Base-by-base conservation (phyloP, 2,888 invertebrate species). In the Hirtodrosophila histrioides region DNA sequence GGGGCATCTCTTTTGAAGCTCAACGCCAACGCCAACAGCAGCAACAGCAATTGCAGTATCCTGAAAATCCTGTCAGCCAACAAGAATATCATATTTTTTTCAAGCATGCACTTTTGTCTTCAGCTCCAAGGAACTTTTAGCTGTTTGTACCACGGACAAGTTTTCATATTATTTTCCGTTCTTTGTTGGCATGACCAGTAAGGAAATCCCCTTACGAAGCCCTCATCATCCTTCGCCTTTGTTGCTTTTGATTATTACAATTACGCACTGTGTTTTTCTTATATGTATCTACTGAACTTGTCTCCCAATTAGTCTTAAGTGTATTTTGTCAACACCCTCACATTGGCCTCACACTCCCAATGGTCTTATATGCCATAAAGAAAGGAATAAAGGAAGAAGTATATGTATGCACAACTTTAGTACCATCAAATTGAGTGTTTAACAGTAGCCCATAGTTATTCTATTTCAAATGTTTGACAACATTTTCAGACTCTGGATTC, bases 51-150 rank as follows among this genome's bases (percentile, higher is more conserved):
- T 37, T 51, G 46, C 17, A 36, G 36, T 23, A 17, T 43, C 57
- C 64, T 37, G 54, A 23, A 49, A 45, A 44, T 44, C 29, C 37
- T 49, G 29, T n/a, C 49, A 65, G 54, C 40, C 55, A 76, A 51
- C 72, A 72, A 41, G 39, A 37, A 62, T 54, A 12, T 49, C 27
- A 35, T 43, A 48, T 61, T 37, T 12, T 41, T 24, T 46, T 37
- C 31, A 31, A 37, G 29, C 43, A 31, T 39, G 17, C 43, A 37
- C 48, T 49, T 50, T 50, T 45, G 6, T 37, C 35, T 45, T 11
- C 10, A 12, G 23, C 31, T 35, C 9, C 24, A 60, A 40, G 12
- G 11, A 43, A 31, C 45, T 48, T 41, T 48, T 24, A 56, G 53
- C 41, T 35, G 49, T 24, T 48, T 60, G 27, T 36, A 36, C 23